Evolutionary conservation across 2,113 vertebrate genomes (phyloP), one percentile per base, ranked within the genome.

Genomic region (Thamnophis sirtalis): DNA sequence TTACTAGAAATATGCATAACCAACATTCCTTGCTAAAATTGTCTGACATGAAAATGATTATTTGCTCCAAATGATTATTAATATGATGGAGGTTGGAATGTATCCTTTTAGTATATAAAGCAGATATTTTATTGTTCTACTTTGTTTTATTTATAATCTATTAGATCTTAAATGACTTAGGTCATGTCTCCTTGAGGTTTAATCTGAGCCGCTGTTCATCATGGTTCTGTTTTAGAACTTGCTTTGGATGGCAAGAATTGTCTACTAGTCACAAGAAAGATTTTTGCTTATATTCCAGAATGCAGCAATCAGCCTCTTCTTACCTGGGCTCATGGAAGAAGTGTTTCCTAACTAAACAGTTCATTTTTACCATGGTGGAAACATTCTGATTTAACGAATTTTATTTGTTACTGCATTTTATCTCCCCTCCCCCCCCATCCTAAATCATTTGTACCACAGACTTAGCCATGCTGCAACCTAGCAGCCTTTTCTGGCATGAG

Each of bases 1-100:
- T 80, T 92, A 43, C 1, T 11, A 24, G 87, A 24, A 88, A 91
- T 50, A 58, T 48, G 26, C 84, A 88, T 21, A 53, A 60, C 17
- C 50, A 10, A 26, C 48, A 88, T 68, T 68, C 73, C 17, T 80
- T 38, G 73, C 73, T 38, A 80, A 90, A 94, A n/a, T 56, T 95
- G 33, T 85, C 87, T 68, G 63, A 0, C 90, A 89, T 93, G 54
- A n/a, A 0, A 56, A 56, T 13, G 91, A 22, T 4, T 3, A 86
- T 90, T 68, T 94, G 48, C 58, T 56, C 92, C 58, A 50, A 84
- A 91, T 55, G 53, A 43, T 38, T 89, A 92, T 92, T 49, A 93
- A 38, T 1, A 91, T 54, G 33, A 22, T 90, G 86, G 38, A 17
- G 17, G 85, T 94, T 91, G 63, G 9, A 55, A 24, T 93, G 11